Evolutionary conservation across 2,113 vertebrate species (phyloP).

Genomic region (Peromyscus maniculatus): DNA sequence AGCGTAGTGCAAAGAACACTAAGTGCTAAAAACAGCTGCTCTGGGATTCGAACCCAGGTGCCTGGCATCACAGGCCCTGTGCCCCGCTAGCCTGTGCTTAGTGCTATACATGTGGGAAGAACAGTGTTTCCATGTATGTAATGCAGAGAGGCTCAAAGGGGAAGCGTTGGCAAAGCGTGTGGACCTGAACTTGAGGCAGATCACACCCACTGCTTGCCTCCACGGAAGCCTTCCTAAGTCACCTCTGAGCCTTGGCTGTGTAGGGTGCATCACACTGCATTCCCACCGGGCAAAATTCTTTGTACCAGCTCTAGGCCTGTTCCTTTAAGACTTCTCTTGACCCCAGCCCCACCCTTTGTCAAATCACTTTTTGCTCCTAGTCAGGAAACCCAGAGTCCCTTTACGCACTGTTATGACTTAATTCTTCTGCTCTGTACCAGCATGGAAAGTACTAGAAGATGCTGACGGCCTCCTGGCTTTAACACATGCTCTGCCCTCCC

Average conservation of each 20-base stretch:
- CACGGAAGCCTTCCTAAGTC: not conserved
- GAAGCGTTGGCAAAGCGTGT: not conserved
- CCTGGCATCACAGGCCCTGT: not conserved
- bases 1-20: not conserved
- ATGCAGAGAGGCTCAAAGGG: not conserved
- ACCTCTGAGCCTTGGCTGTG: not conserved
- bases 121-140: not conserved
- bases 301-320: not conserved
- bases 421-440: not conserved
- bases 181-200: not conserved
- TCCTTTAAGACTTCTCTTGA: not conserved
- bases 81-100: not conserved
- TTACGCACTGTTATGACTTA: not conserved
- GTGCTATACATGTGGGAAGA: not conserved
- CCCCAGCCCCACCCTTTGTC: not conserved
- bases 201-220: not conserved
- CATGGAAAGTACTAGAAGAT: slow-evolving; percentile 6
- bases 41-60: not conserved
- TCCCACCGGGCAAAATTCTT: not conserved
- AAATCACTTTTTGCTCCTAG: not conserved
- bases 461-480: not conserved
- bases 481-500: not conserved
- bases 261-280: not conserved
- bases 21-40: not conserved
- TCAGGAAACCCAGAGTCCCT: not conserved